These are phyloP conservation scores for Ia io DNA, from an alignment of 2,113 vertebrate species.

Conservation along the genomic window DNA sequence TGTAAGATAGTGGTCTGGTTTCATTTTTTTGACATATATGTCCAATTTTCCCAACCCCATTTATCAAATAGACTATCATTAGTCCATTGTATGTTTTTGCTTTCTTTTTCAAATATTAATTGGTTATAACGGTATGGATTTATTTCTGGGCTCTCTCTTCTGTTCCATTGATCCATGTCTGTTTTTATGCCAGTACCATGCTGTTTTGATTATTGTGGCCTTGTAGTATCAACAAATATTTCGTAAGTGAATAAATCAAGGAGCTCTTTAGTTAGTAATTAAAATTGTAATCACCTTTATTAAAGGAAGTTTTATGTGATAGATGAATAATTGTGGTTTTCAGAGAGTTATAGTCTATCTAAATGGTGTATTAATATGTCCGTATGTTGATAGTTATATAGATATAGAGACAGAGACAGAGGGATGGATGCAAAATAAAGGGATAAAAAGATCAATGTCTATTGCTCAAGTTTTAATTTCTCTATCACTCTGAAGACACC, in stretches of 20 bases:
- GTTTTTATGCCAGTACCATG: too few relatives aligned
- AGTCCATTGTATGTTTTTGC: too few relatives aligned
- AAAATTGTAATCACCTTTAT: not conserved
- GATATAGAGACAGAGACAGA: not conserved
- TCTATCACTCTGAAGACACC: not conserved
- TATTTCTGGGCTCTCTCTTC: too few relatives aligned
- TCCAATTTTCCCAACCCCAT: too few relatives aligned
- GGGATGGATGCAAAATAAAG: not conserved
- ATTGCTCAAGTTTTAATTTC: not conserved
- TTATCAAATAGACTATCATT: too few relatives aligned
- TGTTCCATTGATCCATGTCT: too few relatives aligned
- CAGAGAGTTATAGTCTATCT: not conserved
- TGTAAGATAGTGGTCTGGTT: too few relatives aligned
- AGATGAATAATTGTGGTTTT: not conserved
- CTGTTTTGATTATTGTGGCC: too few relatives aligned
- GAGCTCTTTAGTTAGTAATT: not conserved
- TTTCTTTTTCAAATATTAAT: too few relatives aligned
- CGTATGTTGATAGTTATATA: not conserved
- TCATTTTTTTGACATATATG: too few relatives aligned
- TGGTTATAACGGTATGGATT: too few relatives aligned
- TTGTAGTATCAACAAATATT: not conserved
- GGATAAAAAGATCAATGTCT: not conserved
- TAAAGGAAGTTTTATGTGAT: not conserved
- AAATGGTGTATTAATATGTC: not conserved
- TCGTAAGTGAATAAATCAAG: not conserved